These are phyloP conservation scores for Semnornis frantzii DNA, from an alignment of 2,113 vertebrate species.

Conservation along the genomic window DNA sequence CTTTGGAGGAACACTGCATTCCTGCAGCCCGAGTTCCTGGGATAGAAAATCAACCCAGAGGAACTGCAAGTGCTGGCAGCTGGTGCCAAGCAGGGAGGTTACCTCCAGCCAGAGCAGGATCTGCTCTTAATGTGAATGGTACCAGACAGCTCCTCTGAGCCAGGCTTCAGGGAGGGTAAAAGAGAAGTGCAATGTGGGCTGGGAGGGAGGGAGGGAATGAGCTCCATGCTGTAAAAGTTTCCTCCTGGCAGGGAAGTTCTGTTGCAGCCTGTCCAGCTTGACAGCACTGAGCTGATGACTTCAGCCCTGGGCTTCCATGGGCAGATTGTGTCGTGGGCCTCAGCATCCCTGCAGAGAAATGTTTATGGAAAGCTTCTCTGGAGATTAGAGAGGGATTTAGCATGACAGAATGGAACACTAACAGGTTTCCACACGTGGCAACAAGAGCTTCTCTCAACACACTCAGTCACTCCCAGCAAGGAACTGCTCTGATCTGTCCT, in stretches of 20 bases:
- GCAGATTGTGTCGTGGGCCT: background rate
- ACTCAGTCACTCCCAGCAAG: too few species aligned
- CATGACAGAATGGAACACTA: background rate
- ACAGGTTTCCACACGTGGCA: background rate
- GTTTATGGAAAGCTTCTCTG: background rate
- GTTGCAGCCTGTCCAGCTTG: background rate
- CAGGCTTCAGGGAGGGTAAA: too few species aligned
- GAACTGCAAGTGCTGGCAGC: background rate
- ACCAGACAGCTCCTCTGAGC: too few species aligned
- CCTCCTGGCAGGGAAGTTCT: background rate
- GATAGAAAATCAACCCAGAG: background rate
- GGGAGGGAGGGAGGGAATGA: too few species aligned
- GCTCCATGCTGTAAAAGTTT: background rate
- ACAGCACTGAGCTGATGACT: background rate
- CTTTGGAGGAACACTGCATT: background rate
- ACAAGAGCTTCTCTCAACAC: background rate
- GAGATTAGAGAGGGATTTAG: background rate
- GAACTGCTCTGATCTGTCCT: background rate
- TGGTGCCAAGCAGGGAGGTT: background rate
- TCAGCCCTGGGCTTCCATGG: background rate
- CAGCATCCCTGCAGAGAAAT: background rate
- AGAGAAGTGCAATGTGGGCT: too few species aligned
- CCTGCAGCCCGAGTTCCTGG: background rate
- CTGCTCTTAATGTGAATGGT: too few species aligned
- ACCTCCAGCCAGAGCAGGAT: too few species aligned